phyloP scores from a whole-genome alignment of 2,888 invertebrate genomes.

The Mycalesis mineus region DNA sequence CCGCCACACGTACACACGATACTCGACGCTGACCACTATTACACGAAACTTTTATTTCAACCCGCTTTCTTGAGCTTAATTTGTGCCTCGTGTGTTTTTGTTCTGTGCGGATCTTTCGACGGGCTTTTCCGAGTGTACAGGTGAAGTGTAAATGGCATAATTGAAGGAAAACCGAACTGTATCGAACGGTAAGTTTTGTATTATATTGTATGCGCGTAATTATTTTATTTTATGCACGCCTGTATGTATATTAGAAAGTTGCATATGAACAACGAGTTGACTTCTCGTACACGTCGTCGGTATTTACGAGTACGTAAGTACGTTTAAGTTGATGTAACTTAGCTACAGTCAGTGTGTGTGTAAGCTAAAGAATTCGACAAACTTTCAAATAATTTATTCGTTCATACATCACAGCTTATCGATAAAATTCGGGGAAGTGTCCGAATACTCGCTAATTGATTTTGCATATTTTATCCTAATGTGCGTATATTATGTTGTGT shows the following conservation, averaged over 20 bases:
- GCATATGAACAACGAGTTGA: conserved; percentile 65
- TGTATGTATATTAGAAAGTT: conserved; percentile 69
- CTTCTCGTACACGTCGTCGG: conserved; percentile 52
- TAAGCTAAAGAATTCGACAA: conserved; percentile 18
- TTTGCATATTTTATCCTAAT: conserved; percentile 31
- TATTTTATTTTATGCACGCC: conserved; percentile 24
- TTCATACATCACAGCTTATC: conserved; percentile 29
- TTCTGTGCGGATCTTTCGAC: conserved; percentile 43
- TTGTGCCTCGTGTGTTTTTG: conserved; percentile 45
- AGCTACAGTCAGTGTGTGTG: conserved; percentile 53
- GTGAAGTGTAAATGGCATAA: conserved; percentile 62
- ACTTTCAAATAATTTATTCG: conserved; percentile 16
- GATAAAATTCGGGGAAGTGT: conserved; percentile 24
- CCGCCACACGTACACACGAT: conserved; percentile 34
- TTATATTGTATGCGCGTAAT: conserved; percentile 20
- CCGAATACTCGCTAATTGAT: conserved; percentile 28
- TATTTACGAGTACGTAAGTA: conserved; percentile 56
- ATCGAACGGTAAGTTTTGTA: conserved; percentile 58
- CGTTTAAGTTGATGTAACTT: conserved; percentile 67
- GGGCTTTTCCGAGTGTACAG: conserved; percentile 54
- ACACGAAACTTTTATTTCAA: conserved; percentile 2
- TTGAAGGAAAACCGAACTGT: conserved; percentile 49
- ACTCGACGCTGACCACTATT: neutral
- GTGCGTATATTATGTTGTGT: conserved; percentile 22
- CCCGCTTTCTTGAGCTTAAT: conserved; percentile 1